Percentiles rank a stretch among this genome's conserved stretches.
phyloP scores from a whole-genome alignment of 2,888 invertebrate genomes.

The Drosophila austrosaltans region DNA sequence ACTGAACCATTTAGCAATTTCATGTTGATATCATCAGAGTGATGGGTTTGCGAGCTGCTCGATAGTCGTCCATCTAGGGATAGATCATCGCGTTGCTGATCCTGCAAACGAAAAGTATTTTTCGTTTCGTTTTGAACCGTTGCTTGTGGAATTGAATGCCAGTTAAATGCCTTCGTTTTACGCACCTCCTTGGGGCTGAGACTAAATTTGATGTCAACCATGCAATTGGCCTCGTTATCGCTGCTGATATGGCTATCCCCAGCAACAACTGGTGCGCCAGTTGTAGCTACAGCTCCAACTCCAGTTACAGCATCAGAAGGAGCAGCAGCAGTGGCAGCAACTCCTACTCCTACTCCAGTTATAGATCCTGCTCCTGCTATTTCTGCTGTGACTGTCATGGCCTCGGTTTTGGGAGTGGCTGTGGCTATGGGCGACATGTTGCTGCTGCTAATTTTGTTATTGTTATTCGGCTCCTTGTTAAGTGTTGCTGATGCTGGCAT shows the following conservation, averaged over 20 bases:
- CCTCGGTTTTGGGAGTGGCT: slow-evolving; percentile 2
- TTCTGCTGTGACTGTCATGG: slow-evolving; percentile 10
- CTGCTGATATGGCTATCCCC: slow-evolving; percentile 70
- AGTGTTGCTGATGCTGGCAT: slow-evolving; percentile 68
- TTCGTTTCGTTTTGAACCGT: background rate
- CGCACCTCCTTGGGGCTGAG: slow-evolving; percentile 82
- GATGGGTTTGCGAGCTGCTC: slow-evolving; percentile 77
- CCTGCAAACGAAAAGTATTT: slow-evolving; percentile 55
- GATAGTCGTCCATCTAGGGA: slow-evolving; percentile 81
- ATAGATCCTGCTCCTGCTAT: slow-evolving; percentile 14
- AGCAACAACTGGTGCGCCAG: slow-evolving; percentile 43
- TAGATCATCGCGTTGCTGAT: slow-evolving; percentile 79
- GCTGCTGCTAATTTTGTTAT: slow-evolving; percentile 73
- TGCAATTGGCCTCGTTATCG: slow-evolving; percentile 76
- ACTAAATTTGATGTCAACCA: slow-evolving; percentile 80
- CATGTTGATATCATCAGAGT: slow-evolving; percentile 77
- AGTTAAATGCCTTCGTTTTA: slow-evolving; percentile 22
- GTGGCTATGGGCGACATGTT: slow-evolving; percentile 53
- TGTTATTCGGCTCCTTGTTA: slow-evolving; percentile 77
- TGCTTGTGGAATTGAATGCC: background rate
- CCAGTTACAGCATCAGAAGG: slow-evolving; percentile 5
- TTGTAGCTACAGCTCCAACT: slow-evolving; percentile 17
- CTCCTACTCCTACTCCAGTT: background rate
- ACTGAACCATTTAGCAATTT: slow-evolving; percentile 80
- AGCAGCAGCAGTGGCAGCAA: background rate